These are phyloP conservation scores for Holotrichia oblita DNA, from an alignment of 1,140 invertebrate genomes.

Conservation along the genomic window DNA sequence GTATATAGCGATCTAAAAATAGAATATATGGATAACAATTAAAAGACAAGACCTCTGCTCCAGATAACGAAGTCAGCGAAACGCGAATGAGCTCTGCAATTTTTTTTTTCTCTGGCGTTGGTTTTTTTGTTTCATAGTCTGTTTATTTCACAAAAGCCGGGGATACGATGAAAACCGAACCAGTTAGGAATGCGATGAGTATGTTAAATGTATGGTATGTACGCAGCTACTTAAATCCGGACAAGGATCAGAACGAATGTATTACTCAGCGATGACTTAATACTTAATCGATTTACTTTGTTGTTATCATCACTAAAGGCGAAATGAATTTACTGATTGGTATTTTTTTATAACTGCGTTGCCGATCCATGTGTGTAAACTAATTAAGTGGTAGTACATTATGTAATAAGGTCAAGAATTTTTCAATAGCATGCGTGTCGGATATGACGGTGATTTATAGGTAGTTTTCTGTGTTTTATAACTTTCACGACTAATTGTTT, in stretches of 20 bases:
- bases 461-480: too few species aligned
- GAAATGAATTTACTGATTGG: neutral
- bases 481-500: too few species aligned
- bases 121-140: neutral
- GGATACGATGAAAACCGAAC: neutral
- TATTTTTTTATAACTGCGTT: neutral
- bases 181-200: slow-evolving; percentile 2
- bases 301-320: neutral
- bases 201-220: neutral
- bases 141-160: neutral
- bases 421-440: too few species aligned
- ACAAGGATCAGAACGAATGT: neutral
- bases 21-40: slow-evolving; percentile 15
- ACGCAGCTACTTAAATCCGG: neutral
- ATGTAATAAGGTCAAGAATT: too few species aligned
- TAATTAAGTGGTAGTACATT: too few species aligned
- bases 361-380: too few species aligned
- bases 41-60: neutral
- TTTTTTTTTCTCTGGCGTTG: neutral
- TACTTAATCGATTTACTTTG: neutral
- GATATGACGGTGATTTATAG: too few species aligned
- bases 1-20: slow-evolving; percentile 3
- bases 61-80: neutral
- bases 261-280: slow-evolving; percentile 5
- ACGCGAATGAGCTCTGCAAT: neutral